Base-by-base conservation (phyloP, 2,888 invertebrate species). In the Philonicus albiceps region DNA sequence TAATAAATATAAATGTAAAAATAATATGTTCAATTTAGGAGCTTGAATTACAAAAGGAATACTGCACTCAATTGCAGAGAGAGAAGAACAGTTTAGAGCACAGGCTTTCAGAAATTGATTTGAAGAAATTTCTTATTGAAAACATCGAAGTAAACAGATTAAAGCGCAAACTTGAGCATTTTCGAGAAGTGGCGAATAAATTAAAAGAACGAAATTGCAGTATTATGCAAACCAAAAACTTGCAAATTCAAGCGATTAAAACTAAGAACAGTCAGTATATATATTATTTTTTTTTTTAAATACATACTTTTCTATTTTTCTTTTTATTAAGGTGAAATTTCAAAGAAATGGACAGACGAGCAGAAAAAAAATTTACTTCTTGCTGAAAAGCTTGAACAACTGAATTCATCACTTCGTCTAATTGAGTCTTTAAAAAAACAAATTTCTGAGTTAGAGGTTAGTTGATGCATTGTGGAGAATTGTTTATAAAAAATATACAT, bases 81-180 rank as follows among this genome's bases (percentile, higher is more conserved):
- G 87, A 87, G 40, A 88, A 86, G n/a, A 19, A 34, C 11, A 34
- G n/a, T 27, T 8, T 87, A 2, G 87, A 88, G 49, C 37, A 73
- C 11, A 78, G 55, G 53, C 34, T 88, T 8, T 85, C 87, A 2
- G 83, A 88, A 83, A 53, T 86, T 8, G 81, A 81, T 34, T 34
- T 81, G 3, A 81, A 55, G n/a, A 81, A 81, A 64, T 81, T 81
- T 19, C 22, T 81, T 6, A 34, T 64, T 16, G 86, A 87, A 72
- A 87, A 86, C 53, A 76, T 86, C n/a, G 88, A 87, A 85, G 49
- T 87, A 2, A 88, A 86, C 31, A 86, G 87, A 13, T 74, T 87
- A 16, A 88, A 87, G 37, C 78, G 81, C 8, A 88, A 86, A 76
- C 27, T 88, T 27, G 87, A 86, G 37, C 74, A 87, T 37, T 43